Evolutionary conservation across 2,113 vertebrate species (phyloP), one percentile per base, ranked within the genome.

Genomic region (Cebidichthys violaceus): DNA sequence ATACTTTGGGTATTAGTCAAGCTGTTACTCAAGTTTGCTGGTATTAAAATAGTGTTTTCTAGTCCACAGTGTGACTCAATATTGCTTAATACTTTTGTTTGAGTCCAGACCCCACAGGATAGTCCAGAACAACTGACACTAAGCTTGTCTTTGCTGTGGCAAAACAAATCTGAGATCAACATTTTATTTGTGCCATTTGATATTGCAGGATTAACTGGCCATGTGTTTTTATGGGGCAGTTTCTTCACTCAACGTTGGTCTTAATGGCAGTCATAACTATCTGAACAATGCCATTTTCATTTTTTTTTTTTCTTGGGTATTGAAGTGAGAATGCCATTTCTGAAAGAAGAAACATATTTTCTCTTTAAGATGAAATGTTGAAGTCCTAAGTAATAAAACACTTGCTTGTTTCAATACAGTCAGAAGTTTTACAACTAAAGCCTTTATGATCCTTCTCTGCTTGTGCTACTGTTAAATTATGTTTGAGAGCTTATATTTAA

Each of bases 1-100:
- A 90, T 89, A 89, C 92, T 91, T 88, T 83, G 84, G 89, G 92
- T 88, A 92, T 93, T 92, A 94, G 88, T 86, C 84, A 86, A 88
- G 85, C 79, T 93, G 78, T 92, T 91, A 84, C 85, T 92, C 85
- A 87, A 67, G 83, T 88, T 92, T 90, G 65, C 83, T 74, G 31
- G 90, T 88, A 92, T 92, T 93, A 88, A 91, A 93, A 86, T 71
- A 13, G 71, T 89, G 85, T 89, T 92, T 90, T 90, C 39, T 88
- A 50, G 77, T 81, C 67, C 41, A 57, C 43, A 80, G 20, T 66
- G 52, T 70, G 33, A 45, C 17, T 82, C 60, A 45, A 50, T 76
- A 50, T 70, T 41, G n/a, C 52, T 82, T 72, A 77, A 73, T 70
- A 74, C 77, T 84, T 81, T 68, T 75, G 69, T 81, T 90, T 83